Evolutionary conservation across 2,888 invertebrate species (phyloP), one percentile per base, ranked within the genome.

Genomic region (Ectemnius lituratus): DNA sequence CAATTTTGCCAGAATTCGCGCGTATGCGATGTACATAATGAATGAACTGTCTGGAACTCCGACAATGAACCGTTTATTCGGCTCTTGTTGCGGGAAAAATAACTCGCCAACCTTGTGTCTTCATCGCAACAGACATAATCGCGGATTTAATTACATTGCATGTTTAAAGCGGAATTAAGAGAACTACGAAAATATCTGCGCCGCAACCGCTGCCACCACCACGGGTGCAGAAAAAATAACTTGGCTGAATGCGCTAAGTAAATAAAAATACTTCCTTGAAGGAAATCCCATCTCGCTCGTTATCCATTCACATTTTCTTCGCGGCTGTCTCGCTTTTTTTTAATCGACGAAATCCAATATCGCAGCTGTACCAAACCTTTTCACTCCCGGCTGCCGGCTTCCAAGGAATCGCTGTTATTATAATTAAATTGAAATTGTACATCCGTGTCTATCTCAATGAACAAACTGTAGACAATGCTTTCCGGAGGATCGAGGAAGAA

Each of bases 101-200:
- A 67, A 70, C 70, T 70, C 65, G 65, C 64, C 59, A 72, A 67
- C 49, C 68, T 71, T 70, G 65, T 62, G 58, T 45, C 60, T 47
- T 76, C 69, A 75, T 66, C 67, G 47, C 60, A 62, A 68, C 70
- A 57, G 28, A 52, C 18, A 61, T 67, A 70, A 70, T 75, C 67
- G 68, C 65, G 70, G 49, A 28, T 57, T 69, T 71, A 57, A 67
- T 68, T 69, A 62, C 37, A 11, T 52, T 47, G 13, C 58, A 46
- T 49, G 47, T 47, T 67, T 56, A 62, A 52, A 73, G 78, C 67
- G 72, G 73, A 81, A 73, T 76, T 67, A 79, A 82, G 70, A 63
- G 73, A 67, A 71, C 73, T 81, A 61, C 47, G 59, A 70, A 73
- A 73, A 61, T 79, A 74, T 69, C 56, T 20, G 62, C 59, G 20